Conservation (phyloP, 2,113 vertebrate species). For the Aythya baeri region DNA sequence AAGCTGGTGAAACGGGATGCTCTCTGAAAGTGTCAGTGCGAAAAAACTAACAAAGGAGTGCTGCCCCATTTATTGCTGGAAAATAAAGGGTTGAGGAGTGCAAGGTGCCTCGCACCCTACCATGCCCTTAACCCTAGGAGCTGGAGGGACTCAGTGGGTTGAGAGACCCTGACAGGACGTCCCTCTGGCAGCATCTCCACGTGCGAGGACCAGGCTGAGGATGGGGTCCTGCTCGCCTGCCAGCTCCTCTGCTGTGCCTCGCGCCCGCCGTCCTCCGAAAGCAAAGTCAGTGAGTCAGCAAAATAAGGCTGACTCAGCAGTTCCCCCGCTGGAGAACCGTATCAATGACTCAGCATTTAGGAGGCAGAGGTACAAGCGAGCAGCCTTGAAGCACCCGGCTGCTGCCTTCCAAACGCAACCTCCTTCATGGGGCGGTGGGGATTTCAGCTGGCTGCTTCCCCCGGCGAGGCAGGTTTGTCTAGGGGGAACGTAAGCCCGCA, state of each 20-base stretch:
- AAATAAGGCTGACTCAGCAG: constrained; percentile 43
- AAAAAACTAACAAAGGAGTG: not conserved
- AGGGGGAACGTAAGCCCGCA: not conserved
- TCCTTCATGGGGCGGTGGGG: not conserved
- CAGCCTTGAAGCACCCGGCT: not conserved
- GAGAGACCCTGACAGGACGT: accelerated
- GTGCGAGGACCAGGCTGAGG: not conserved
- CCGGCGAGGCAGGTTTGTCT: not conserved
- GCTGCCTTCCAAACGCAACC: not conserved
- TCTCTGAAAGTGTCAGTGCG: not conserved
- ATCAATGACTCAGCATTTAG: constrained; percentile 5
- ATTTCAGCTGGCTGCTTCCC: not conserved
- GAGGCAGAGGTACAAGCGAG: not conserved
- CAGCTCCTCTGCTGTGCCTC: not conserved
- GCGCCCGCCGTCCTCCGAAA: not conserved
- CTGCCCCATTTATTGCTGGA: not conserved
- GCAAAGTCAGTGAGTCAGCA: constrained; percentile 60
- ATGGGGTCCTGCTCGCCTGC: not conserved
- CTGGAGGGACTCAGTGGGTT: not conserved
- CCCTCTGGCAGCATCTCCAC: not conserved
- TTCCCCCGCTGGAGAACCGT: not conserved
- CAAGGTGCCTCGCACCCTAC: not conserved
- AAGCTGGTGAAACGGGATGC: not conserved
- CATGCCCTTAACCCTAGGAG: not conserved
- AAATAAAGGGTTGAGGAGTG: not conserved